Base-by-base conservation (phyloP, 1,140 invertebrate genomes). In the Marisa cornuarietis region DNA sequence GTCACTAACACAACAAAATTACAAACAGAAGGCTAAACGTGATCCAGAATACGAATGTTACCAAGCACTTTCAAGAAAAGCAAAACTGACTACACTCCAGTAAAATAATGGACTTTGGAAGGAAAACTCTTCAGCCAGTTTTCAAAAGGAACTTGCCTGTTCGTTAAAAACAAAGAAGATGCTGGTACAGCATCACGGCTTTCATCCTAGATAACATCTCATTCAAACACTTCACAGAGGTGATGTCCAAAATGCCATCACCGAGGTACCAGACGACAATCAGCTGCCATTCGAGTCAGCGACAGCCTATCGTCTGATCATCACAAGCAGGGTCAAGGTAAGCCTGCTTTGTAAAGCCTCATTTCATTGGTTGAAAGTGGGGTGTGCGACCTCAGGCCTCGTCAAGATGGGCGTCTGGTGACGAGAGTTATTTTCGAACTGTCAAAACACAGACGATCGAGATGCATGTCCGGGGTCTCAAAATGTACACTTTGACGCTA, bases 291-390 rank as follows among this genome's bases (percentile, higher is more conserved):
- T 52, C 42, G 52, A 31, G 65, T 74, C 31, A 16, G 20, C 22
- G 66, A 78, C 76, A 80, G 76, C 63, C 82, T 77, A 83, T 83
- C 82, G 74, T 49, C 66, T 63, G 82, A 83, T 83, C 82, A 81
- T 76, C 71, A 62, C 71, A 71, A 63, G 52, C 14, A 63, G 52
- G 75, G 74, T 81, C 76, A 76, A 74, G 61, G 72, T 72, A 77
- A 73, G 42, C 71, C 42, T 63, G 22, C 0, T 58, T 42, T 62
- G 71, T 49, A 68, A 76, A 22, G 22, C 31, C 76, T 54, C n/a
- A 26, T 71, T 62, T 81, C 63, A 83, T 83, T 83, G 82, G 82
- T 51, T 79, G 69, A 79, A 83, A 83, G 65, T 16, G 66, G 69
- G 82, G 79, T 83, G 58, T 66, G 79, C 77, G 54, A 79, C 54